phyloP scores from a whole-genome alignment of 2,888 invertebrate genomes.

The Thumatha senex region DNA sequence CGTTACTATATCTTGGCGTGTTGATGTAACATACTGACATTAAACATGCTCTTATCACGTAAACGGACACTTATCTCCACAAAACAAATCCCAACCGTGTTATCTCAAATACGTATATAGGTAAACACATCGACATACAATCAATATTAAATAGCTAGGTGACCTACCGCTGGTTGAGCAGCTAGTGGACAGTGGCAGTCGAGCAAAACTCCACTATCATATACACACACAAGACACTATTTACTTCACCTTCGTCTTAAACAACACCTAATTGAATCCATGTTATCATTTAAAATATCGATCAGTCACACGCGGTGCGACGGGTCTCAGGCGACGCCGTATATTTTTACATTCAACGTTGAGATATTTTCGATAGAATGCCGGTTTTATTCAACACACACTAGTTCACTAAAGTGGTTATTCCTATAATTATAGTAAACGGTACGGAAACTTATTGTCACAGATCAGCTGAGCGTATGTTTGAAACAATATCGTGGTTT shows the following conservation, averaged over 20 bases:
- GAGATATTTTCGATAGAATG: slow-evolving; percentile 68
- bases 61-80: slow-evolving; percentile 56
- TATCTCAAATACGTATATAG: slow-evolving; percentile 58
- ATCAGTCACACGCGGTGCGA: slow-evolving; percentile 77
- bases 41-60: slow-evolving; percentile 27
- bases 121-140: slow-evolving; percentile 65
- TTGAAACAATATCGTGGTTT: slow-evolving; percentile 72
- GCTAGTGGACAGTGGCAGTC: slow-evolving; percentile 39
- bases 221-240: slow-evolving; percentile 53
- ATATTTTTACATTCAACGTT: slow-evolving; percentile 77
- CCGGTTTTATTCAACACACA: slow-evolving; percentile 44
- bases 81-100: slow-evolving; percentile 69
- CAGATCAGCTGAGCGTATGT: slow-evolving; percentile 78
- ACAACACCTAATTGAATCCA: slow-evolving; percentile 78
- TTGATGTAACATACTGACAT: slow-evolving; percentile 5
- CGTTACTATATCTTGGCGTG: neutral
- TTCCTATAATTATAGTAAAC: slow-evolving; percentile 24
- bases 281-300: slow-evolving; percentile 83
- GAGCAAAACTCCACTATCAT: slow-evolving; percentile 29
- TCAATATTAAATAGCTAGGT: slow-evolving; percentile 62
- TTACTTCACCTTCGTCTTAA: slow-evolving; percentile 67
- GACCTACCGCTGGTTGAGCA: slow-evolving; percentile 60
- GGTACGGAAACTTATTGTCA: slow-evolving; percentile 53
- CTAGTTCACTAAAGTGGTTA: slow-evolving; percentile 33
- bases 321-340: slow-evolving; percentile 72